Evolutionary conservation across 2,113 vertebrate genomes (phyloP).

Genomic region (Tragelaphus imberbis): DNA sequence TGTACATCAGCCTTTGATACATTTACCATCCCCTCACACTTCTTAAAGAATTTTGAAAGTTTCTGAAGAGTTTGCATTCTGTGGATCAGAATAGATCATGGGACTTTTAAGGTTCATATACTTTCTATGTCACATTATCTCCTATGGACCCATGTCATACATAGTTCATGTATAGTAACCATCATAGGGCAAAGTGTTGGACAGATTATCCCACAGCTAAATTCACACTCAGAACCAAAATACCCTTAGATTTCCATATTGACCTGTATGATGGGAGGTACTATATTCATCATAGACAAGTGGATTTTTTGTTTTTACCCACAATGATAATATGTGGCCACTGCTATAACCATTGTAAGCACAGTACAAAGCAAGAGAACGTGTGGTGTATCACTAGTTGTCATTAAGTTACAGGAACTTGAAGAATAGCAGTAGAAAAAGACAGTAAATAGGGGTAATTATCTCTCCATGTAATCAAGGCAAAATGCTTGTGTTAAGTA

Average conservation of each 20-base stretch:
- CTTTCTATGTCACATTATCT: not conserved
- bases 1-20: not conserved
- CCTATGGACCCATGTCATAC: not conserved
- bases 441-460: not conserved
- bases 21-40: not conserved
- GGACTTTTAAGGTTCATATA: not conserved
- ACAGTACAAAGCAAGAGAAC: not conserved
- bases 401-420: not conserved
- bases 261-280: not conserved
- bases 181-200: not conserved
- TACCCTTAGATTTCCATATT: not conserved
- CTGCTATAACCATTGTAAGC: not conserved
- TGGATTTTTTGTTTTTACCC: accelerated
- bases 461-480: not conserved
- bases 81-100: not conserved
- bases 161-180: too few species aligned
- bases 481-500: not conserved
- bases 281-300: not conserved
- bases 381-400: too few species aligned
- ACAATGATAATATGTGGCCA: too few species aligned
- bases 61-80: not conserved
- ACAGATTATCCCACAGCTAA: not conserved
- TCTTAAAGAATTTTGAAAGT: not conserved
- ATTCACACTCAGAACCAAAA: not conserved
- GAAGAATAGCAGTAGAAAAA: not conserved